Base-by-base conservation (phyloP, 2,113 vertebrate genomes). In the Nannobrachium achirus region DNA sequence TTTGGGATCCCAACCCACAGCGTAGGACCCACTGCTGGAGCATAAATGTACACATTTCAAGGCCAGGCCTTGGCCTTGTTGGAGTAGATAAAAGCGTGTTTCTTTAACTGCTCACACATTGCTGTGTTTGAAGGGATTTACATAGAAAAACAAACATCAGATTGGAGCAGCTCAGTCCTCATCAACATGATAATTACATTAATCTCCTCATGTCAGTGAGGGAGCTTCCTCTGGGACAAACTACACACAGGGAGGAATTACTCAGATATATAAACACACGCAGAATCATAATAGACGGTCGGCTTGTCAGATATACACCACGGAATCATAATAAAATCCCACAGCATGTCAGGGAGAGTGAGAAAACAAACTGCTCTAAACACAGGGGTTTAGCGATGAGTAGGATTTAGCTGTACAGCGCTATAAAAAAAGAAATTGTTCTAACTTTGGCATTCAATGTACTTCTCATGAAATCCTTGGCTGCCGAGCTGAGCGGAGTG, bases 151-250 rank as follows among this genome's bases (percentile, higher is more conserved):
- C 71, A 88, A 88, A 89, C 81, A 71, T n/a, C 45, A 76, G 63
- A 84, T 76, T 80, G 60, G 57, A 72, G 70, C 79, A 72, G 80
- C 73, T 71, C 56, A 58, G 63, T 69, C 75, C 79, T 79, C 71
- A 79, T 85, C 78, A 89, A 79, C 73, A 82, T 82, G 50, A 81
- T 82, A 81, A 88, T 83, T 80, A 80, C 76, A 89, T 87, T 80
- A 83, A 85, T 89, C 70, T 78, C 62, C 63, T 49, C 67, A 42
- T 62, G 78, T 81, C 64, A 80, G 70, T 67, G 41, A 38, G 56
- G 68, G 63, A 20, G 58, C 55, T 79, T 81, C 75, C 70, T 74
- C 76, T 71, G 83, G 77, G 75, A 81, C 65, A 66, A 42, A 64
- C 70, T 79, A 62, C 75, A 63, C 48, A 74, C 16, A 7, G 58